Evolutionary conservation across 2,888 invertebrate species (phyloP), one percentile per base, ranked within the genome.

Genomic region (Eupithecia subumbrata): DNA sequence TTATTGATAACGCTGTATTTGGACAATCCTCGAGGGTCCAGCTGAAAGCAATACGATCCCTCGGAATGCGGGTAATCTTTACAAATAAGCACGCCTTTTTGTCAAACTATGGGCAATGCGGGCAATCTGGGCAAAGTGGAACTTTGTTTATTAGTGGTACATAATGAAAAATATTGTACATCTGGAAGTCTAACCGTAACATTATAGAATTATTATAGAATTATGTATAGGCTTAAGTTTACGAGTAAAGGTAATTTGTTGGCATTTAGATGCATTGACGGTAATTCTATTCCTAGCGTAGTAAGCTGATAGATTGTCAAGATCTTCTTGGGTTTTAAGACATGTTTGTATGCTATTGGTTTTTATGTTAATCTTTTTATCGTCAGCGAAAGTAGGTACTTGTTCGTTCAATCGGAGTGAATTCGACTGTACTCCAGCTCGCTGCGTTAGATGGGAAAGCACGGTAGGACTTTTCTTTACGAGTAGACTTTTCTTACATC

Each of bases 51-150:
- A 77, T 79, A 70, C 66, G 73, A 76, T 76, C 74, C 78, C 75
- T 69, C 69, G 34, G 69, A 76, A 74, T 75, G 70, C 76, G 77
- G 75, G 76, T 79, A 79, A 81, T 81, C 81, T 78, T 77, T 63
- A 78, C 81, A 79, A 81, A 81, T 81, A 76, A 74, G 71, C 60
- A 75, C 75, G 75, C 64, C 74, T 78, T 74, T 78, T 79, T 76
- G 78, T 78, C 77, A 76, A 74, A 73, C 75, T 68, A 74, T 72
- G 66, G 69, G 71, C 74, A 64, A 78, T 81, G 75, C 77, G 78
- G 79, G 80, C 45, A 12, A 72, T 66, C 64, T 64, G 48, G 37
- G 18, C 16, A 45, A 69, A 66, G 18, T 34, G 45, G 70, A 71
- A 76, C 70, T 72, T 73, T 73, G 67, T n/a, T 45, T 48, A 71